These are phyloP conservation scores for Pseudocheirus occidentalis DNA, from an alignment of 2,797 vertebrate species.

Conservation along the genomic window DNA sequence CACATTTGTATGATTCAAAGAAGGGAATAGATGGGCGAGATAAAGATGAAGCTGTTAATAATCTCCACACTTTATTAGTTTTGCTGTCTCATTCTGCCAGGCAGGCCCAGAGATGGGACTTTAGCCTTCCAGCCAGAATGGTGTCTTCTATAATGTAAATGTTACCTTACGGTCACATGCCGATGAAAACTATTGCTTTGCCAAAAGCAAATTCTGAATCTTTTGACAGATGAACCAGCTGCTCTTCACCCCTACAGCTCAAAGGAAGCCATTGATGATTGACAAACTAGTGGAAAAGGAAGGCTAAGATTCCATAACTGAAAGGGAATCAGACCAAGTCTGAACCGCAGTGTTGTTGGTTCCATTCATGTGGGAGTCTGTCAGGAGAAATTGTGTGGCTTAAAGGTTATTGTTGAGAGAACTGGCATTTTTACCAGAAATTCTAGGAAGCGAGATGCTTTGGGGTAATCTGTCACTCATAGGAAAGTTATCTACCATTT, in stretches of 20 bases:
- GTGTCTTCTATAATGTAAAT: constrained; percentile 78
- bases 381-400: background rate
- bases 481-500: background rate
- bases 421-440: background rate
- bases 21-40: background rate
- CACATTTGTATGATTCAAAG: constrained; percentile 70
- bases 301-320: background rate
- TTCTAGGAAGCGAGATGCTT: background rate
- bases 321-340: background rate
- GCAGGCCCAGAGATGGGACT: constrained; percentile 63
- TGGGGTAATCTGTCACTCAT: background rate
- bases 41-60: constrained; percentile 76
- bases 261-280: constrained; percentile 67
- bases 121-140: constrained; percentile 72
- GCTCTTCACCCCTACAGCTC: constrained; percentile 61
- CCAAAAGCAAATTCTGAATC: constrained; percentile 78
- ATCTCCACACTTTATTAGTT: constrained; percentile 70
- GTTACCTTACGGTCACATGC: constrained; percentile 80
- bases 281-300: constrained; percentile 39
- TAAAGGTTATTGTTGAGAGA: constrained; percentile 18
- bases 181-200: constrained; percentile 79
- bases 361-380: background rate
- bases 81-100: constrained; percentile 59
- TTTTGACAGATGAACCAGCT: constrained; percentile 78
- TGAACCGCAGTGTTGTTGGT: background rate